Percentiles rank a stretch among this genome's conserved stretches.
Conservation (phyloP, 2,113 vertebrate genomes). For the Cromileptes altivelis region DNA sequence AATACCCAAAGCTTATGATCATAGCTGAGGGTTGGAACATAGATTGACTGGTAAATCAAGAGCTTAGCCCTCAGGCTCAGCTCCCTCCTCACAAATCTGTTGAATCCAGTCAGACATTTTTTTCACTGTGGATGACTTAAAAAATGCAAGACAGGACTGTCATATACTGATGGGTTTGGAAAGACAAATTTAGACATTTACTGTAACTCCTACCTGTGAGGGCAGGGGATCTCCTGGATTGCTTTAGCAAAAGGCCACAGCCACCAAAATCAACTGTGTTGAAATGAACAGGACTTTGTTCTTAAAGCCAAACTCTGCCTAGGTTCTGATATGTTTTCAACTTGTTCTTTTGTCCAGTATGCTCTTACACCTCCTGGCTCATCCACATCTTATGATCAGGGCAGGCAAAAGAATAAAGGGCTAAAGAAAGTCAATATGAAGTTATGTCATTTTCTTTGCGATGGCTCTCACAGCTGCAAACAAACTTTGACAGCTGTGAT, state of each 20-base stretch:
- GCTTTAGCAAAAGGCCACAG: no score
- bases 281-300: background rate
- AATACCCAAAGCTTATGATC: no score
- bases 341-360: background rate
- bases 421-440: no score
- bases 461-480: constrained; percentile 14
- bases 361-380: background rate
- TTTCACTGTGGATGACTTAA: background rate
- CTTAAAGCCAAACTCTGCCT: background rate
- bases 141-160: background rate
- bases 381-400: background rate
- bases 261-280: no score
- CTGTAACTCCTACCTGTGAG: no score
- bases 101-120: background rate
- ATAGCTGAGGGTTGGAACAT: no score
- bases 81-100: background rate
- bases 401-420: no score
- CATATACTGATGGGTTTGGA: background rate
- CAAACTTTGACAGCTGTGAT: constrained; percentile 5
- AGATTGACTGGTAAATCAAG: no score
- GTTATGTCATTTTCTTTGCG: background rate
- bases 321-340: no score
- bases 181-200: no score
- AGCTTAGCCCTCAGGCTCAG: background rate
- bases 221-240: no score